Percentiles rank a stretch among this genome's conserved stretches.
phyloP scores from a whole-genome alignment of 2,888 invertebrate species.

The Heliothis peltigera region DNA sequence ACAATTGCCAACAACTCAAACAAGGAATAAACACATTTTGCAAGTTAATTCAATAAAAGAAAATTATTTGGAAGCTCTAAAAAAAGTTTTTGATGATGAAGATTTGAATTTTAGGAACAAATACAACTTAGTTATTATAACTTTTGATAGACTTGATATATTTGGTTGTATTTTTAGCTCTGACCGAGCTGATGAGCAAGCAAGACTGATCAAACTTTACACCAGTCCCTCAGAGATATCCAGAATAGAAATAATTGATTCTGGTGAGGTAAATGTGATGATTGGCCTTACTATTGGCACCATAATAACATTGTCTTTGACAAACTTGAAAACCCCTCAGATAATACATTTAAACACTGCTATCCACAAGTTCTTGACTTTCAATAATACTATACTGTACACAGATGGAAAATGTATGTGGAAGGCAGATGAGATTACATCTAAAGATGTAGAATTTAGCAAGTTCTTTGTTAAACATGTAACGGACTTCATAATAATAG shows the following conservation, averaged over 20 bases:
- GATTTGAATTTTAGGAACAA: conserved; percentile 40
- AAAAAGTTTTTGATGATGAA: conserved; percentile 56
- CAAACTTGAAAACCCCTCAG: conserved; percentile 55
- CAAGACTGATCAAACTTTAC: conserved; percentile 69
- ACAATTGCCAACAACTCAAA: conserved; percentile 49
- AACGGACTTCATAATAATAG: conserved; percentile 75
- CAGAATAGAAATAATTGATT: conserved; percentile 67
- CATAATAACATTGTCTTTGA: conserved; percentile 70
- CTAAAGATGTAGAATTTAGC: conserved; percentile 66
- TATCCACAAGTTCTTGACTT: conserved; percentile 69
- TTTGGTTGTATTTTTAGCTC: conserved; percentile 70
- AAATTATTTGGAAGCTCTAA: conserved; percentile 52
- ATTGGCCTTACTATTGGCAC: conserved; percentile 77
- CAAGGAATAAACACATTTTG: conserved; percentile 64
- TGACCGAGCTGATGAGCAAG: conserved; percentile 58
- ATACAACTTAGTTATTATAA: conserved; percentile 65
- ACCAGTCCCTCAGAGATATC: conserved; percentile 77
- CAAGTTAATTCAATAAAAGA: conserved; percentile 51
- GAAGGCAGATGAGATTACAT: conserved; percentile 73
- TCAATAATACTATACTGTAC: conserved; percentile 72
- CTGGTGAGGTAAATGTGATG: conserved; percentile 63
- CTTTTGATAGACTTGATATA: conserved; percentile 71
- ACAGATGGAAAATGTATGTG: conserved; percentile 80
- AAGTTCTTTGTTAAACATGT: conserved; percentile 74
- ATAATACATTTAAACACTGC: conserved; percentile 78